Evolutionary conservation across 2,888 invertebrate species (phyloP), one percentile per base, ranked within the genome.

Genomic region (Arge pagana): DNA sequence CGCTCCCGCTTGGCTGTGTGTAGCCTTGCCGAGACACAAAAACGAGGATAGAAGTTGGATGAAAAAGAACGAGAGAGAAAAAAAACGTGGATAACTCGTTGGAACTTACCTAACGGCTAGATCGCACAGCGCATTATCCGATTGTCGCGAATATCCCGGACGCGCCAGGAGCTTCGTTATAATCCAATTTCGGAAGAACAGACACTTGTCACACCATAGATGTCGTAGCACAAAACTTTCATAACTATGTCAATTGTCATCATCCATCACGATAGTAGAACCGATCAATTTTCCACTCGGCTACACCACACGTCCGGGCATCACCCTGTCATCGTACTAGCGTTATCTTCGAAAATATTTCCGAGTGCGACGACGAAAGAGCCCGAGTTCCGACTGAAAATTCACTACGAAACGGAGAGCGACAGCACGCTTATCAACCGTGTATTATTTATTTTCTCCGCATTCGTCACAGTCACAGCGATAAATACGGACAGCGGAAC

Each of bases 151-250:
- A 24, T 36, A 33, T n/a, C n/a, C n/a, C n/a, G n/a, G n/a, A 21
- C 13, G 33, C 41, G 39, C 41, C 52, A 36, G 48, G 39, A 45
- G 35, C 35, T 21, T 45, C 21, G 45, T 52, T 52, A 52, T 52
- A 52, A 52, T 52, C 52, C 52, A 52, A 52, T 48, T 36, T 45
- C 48, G 33, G 31, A 39, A 11, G 35, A 48, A 52, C 35, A 30
- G 39, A 39, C 52, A 52, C 52, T 52, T 48, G 37, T 48, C 52
- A 52, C 52, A 48, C n/a, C n/a, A n/a, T n/a, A n/a, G n/a, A n/a
- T n/a, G n/a, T n/a, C n/a, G n/a, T 15, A 52, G 48, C 52, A 52
- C 52, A 48, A 2, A 48, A 52, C 52, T 52, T n/a, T 45, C 45
- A 45, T 45, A 45, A 45, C 30, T 42, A 28, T 42, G 50, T 51